phyloP scores from a whole-genome alignment of 2,113 vertebrate genomes.

The Amia ocellicauda region DNA sequence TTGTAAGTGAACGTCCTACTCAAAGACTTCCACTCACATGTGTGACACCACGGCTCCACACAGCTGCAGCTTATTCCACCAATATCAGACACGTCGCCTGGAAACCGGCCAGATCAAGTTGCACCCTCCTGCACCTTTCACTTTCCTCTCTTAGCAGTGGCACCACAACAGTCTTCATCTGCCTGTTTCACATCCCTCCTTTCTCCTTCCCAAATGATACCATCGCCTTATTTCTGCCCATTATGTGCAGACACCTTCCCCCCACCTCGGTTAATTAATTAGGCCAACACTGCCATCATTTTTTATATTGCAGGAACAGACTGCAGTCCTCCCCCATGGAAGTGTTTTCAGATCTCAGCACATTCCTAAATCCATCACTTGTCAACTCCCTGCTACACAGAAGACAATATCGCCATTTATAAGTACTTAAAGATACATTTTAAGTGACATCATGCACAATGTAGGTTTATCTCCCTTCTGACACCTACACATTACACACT shows the following conservation, averaged over 20 bases:
- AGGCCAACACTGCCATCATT: constrained; percentile 56
- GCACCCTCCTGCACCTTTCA: constrained; percentile 48
- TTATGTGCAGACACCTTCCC: constrained; percentile 39
- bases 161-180: constrained; percentile 45
- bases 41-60: constrained; percentile 29
- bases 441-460: neutral
- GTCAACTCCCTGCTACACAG: constrained; percentile 72
- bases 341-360: constrained; percentile 65
- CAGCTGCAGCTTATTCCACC: constrained; percentile 75
- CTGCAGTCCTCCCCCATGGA: constrained; percentile 59
- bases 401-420: constrained; percentile 51
- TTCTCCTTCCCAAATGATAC: neutral
- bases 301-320: constrained; percentile 54
- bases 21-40: constrained; percentile 31
- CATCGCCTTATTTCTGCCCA: constrained; percentile 43
- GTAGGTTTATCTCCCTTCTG: neutral
- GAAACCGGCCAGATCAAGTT: constrained; percentile 46
- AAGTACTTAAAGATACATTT: constrained; percentile 30
- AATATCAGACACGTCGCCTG: constrained; percentile 72
- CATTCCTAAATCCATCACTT: constrained; percentile 76
- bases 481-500: neutral
- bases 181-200: constrained; percentile 41
- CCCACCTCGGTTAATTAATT: constrained; percentile 62
- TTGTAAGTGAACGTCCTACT: constrained; percentile 22
- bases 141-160: constrained; percentile 49